A percentile compares a stretch with the other conserved stretches of the same genome.
phyloP scores from a whole-genome alignment of 2,113 vertebrate genomes.

The Psophia crepitans region DNA sequence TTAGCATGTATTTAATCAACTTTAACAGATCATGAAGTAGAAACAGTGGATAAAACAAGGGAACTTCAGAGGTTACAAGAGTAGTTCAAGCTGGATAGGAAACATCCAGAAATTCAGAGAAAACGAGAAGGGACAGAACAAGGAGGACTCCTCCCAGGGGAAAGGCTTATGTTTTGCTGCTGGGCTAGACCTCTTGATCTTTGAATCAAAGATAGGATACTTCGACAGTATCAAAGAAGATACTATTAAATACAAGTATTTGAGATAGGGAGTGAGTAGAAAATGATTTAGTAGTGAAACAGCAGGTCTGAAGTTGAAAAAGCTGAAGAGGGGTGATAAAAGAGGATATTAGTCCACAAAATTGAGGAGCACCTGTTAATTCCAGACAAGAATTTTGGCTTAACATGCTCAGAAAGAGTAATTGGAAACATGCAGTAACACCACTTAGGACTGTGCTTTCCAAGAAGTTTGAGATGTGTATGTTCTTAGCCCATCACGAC shows the following conservation, averaged over 20 bases:
- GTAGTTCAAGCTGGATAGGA: neutral
- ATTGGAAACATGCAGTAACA: accelerated
- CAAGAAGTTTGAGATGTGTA: neutral
- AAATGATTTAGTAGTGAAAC: neutral
- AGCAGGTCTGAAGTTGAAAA: neutral
- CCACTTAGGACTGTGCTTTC: neutral
- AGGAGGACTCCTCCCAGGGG: neutral
- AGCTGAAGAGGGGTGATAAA: neutral
- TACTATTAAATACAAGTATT: too few relatives aligned
- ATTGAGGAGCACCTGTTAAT: neutral
- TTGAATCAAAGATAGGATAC: too few relatives aligned
- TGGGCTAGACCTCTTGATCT: neutral
- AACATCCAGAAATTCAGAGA: neutral
- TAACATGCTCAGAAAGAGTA: neutral
- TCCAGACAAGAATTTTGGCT: neutral
- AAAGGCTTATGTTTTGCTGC: neutral
- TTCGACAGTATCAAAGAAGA: too few relatives aligned
- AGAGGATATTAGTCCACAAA: neutral
- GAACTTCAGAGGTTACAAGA: neutral
- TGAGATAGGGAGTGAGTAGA: neutral
- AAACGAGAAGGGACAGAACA: neutral
- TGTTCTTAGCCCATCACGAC: neutral
- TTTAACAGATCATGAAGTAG: too few relatives aligned
- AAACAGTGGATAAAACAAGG: too few relatives aligned
- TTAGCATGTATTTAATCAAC: neutral